Evolutionary conservation across 2,113 vertebrate genomes (phyloP).

Genomic region (Caranx melampygus): DNA sequence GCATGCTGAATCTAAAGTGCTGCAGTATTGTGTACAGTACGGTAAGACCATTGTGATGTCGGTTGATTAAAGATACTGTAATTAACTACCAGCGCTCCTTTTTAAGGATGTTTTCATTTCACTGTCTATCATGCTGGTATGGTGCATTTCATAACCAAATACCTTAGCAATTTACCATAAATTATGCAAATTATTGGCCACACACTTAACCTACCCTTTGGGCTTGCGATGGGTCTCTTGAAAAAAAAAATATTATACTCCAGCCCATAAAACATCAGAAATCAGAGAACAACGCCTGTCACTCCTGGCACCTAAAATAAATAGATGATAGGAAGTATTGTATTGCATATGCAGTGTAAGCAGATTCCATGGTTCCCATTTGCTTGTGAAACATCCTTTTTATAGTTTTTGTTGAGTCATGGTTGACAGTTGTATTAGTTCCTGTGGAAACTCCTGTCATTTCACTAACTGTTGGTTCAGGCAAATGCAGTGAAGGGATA

Average conservation of each 20-base stretch:
- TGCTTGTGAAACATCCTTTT: not conserved
- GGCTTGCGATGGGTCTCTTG: too few species aligned
- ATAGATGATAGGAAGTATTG: too few species aligned
- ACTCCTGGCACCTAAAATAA: too few species aligned
- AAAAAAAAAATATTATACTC: too few species aligned
- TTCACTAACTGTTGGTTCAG: not conserved
- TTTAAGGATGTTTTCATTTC: not conserved
- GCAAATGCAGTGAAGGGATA: not conserved
- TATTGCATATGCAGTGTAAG: not conserved
- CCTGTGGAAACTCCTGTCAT: not conserved
- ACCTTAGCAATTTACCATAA: too few species aligned
- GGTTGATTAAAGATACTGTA: conserved; percentile 69
- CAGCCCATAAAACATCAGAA: too few species aligned
- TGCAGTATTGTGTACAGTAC: conserved; percentile 68
- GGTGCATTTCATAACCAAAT: too few species aligned
- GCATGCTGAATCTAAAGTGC: conserved; percentile 76
- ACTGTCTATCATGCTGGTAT: too few species aligned
- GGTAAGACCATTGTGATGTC: conserved; percentile 70
- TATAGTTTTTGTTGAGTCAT: not conserved
- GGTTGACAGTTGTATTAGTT: not conserved
- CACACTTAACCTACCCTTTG: too few species aligned
- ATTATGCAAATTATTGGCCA: too few species aligned
- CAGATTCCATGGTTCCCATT: not conserved
- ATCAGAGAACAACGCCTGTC: too few species aligned
- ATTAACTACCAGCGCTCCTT: conserved; percentile 25